These are phyloP conservation scores for Ceratitis capitata DNA, from an alignment of 1,140 invertebrate species.

Conservation along the genomic window DNA sequence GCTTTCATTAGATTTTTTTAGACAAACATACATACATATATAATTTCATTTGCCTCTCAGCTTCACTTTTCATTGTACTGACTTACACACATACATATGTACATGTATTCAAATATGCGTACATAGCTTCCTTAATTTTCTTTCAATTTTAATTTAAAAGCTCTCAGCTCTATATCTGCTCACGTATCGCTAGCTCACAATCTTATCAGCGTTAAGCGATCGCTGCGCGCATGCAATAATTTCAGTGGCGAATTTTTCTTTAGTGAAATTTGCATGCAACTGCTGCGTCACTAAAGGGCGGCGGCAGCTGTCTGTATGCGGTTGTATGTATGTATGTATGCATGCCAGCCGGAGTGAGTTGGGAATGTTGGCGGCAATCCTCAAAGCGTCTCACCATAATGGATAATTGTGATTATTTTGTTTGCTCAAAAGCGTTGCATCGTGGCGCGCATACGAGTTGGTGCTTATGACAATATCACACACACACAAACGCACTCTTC, in stretches of 20 bases:
- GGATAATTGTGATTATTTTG: constrained; percentile 37
- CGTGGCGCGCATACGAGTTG: neutral
- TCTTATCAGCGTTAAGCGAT: constrained; percentile 33
- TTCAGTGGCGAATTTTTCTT: constrained; percentile 32
- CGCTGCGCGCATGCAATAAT: constrained; percentile 14
- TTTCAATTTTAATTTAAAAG: constrained; percentile 38
- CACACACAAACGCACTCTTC: neutral
- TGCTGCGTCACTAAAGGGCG: neutral
- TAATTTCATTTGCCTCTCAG: neutral
- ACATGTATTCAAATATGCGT: too few species aligned
- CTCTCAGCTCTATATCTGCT: neutral
- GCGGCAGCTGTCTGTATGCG: neutral
- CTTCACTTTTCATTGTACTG: neutral
- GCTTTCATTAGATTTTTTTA: too few species aligned
- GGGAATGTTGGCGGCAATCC: neutral
- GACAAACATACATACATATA: neutral
- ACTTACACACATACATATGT: neutral
- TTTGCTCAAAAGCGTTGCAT: constrained; percentile 29
- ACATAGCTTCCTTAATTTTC: neutral
- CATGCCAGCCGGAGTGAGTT: too few species aligned
- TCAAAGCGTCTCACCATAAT: neutral
- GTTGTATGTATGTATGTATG: too few species aligned
- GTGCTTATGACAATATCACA: neutral
- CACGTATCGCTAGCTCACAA: neutral
- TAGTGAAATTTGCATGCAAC: constrained; percentile 33